Evolutionary conservation across 2,888 invertebrate genomes (phyloP).

Genomic region (Agonopterix arenella): DNA sequence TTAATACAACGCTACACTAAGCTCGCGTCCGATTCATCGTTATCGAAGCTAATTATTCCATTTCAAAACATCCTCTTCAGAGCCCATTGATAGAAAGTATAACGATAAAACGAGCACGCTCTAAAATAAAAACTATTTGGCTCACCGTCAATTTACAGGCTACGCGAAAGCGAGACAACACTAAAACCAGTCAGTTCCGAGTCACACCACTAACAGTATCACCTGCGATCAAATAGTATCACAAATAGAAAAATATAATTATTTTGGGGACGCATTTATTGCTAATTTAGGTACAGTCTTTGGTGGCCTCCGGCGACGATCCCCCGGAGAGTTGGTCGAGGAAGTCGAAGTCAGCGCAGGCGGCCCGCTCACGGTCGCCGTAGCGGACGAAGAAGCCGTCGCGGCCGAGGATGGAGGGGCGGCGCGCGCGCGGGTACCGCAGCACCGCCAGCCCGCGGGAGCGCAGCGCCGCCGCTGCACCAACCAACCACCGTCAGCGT

Average conservation of each 20-base stretch:
- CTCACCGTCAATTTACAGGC: constrained; percentile 38
- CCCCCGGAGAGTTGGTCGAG: constrained; percentile 80
- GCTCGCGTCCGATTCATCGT: constrained; percentile 2
- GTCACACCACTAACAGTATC: constrained; percentile 36
- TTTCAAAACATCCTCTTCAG: not conserved
- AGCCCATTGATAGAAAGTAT: not conserved
- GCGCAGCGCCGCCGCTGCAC: constrained; percentile 79
- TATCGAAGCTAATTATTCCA: not conserved
- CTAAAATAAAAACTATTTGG: constrained; percentile 43
- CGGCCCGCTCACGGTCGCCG: constrained; percentile 86
- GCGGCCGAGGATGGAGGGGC: constrained; percentile 86
- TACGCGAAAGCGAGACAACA: constrained; percentile 43
- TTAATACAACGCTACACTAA: constrained; percentile 42
- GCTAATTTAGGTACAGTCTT: constrained; percentile 64
- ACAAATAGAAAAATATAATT: constrained; percentile 61
- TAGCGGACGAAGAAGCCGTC: constrained; percentile 87
- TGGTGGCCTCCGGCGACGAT: constrained; percentile 60
- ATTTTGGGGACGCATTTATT: constrained; percentile 50
- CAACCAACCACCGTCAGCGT: constrained; percentile 39
- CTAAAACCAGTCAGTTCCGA: constrained; percentile 11
- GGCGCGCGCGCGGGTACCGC: constrained; percentile 64
- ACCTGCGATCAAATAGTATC: constrained; percentile 53
- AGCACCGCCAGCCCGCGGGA: constrained; percentile 75
- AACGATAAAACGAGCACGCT: constrained; percentile 2
- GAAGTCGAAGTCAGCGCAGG: constrained; percentile 88